These are phyloP conservation scores for Ametastegia equiseti DNA, from an alignment of 2,888 invertebrate genomes.

Conservation along the genomic window DNA sequence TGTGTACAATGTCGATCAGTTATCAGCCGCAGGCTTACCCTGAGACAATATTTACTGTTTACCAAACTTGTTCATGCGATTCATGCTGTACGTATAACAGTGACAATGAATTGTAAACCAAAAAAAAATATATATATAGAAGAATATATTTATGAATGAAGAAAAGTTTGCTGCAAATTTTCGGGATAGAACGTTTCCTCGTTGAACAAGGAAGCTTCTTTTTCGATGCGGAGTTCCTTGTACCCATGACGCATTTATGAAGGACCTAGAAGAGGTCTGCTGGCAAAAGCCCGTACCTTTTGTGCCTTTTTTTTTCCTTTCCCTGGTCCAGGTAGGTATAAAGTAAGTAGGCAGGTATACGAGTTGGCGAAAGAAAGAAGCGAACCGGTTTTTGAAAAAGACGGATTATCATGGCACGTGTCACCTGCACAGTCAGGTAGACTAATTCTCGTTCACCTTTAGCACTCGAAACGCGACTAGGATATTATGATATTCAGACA, in stretches of 20 bases:
- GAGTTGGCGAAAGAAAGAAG: too few relatives aligned
- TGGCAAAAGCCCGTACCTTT: background rate
- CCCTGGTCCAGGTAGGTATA: conserved; percentile 4
- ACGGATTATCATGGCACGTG: background rate
- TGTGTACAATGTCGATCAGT: background rate
- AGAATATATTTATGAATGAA: too few relatives aligned
- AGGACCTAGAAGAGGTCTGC: background rate
- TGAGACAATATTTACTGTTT: background rate
- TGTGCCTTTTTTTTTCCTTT: background rate
- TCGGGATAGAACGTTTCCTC: too few relatives aligned
- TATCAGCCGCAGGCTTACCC: background rate
- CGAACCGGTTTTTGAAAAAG: conserved; percentile 19
- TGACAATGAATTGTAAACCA: background rate
- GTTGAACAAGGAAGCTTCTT: background rate
- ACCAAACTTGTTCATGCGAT: too few relatives aligned
- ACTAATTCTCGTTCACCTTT: conserved; percentile 1
- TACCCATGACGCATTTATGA: background rate
- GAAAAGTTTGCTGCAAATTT: too few relatives aligned
- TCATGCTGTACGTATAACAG: background rate
- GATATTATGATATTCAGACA: background rate
- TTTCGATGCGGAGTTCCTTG: background rate
- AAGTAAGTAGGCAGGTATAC: too few relatives aligned
- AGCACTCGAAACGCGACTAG: background rate
- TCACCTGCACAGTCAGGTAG: conserved; percentile 11
- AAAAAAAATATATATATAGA: too few relatives aligned